Base-by-base conservation (phyloP, 2,888 invertebrate genomes). In the Steinernema carpocapsae region DNA sequence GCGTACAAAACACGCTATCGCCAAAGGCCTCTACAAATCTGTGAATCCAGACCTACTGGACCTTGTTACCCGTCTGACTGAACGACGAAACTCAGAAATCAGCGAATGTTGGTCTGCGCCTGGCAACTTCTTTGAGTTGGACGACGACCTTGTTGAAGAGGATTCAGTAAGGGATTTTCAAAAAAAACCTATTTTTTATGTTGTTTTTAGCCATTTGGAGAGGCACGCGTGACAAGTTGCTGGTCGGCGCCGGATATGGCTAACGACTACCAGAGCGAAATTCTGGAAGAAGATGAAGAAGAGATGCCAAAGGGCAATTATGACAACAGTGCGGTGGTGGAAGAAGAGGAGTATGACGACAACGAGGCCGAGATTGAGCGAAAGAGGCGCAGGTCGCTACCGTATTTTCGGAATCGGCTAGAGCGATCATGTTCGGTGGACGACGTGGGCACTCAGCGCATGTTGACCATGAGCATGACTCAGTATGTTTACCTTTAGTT, bases 51-150 rank as follows among this genome's bases (percentile, higher is more conserved):
- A 64, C 17, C 32, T 64, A 4, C 29, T 64, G 32, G 64, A 64
- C 7, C 19, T 64, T 26, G 32, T 64, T 1, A 64, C 22, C 14
- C 64, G 64, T 1, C 32, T 64, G 32, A 64, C 64, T 4, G 64
- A 64, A 32, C 64, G 64, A n/a, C 64, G 64, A 26, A 64, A 64
- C 64, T 64, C 64, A 10, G 64, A 64, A 14, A 32, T 64, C 26
- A 64, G 64, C 17, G 64, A 64, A 29, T 64, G 64, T 26, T 64
- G 64, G 64, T 64, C 64, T 4, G 64, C 64, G 7, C 64, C 64
- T 64, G 64, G 64, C 10, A 64, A 64, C 64, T 64, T 64, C 32
- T 64, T 6, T 17, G 64, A 64, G 32, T n/a, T 64, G 17, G 64
- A 29, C 64, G 64, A 32, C 1, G 32, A 29, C 2, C 6, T 3